Evolutionary conservation across 2,888 invertebrate genomes (phyloP).

Genomic region (Temnothorax rugatulus): DNA sequence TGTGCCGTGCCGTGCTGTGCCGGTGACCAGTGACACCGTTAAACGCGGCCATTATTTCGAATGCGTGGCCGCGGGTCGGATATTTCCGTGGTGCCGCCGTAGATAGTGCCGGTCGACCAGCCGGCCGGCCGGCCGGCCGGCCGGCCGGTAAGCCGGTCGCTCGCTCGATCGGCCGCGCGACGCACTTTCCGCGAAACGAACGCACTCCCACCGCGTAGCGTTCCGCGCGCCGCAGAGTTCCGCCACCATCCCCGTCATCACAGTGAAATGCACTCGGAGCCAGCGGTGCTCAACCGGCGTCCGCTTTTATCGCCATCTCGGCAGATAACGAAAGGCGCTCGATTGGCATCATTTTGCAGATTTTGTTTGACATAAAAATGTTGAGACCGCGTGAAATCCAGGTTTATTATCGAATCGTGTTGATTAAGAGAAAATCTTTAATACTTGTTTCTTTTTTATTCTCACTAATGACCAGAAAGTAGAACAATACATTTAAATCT

Average conservation of each 20-base stretch:
- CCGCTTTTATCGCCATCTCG: not conserved
- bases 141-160: slow-evolving; percentile 29
- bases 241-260: slow-evolving; percentile 53
- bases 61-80: slow-evolving; percentile 71
- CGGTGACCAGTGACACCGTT: slow-evolving; percentile 76
- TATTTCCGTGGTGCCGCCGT: slow-evolving; percentile 78
- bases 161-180: slow-evolving; percentile 58
- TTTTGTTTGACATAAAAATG: not conserved
- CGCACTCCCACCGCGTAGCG: slow-evolving; percentile 35
- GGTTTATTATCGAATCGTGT: not conserved
- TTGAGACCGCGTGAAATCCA: not conserved
- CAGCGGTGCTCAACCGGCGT: slow-evolving; percentile 61
- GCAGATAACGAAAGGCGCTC: not conserved
- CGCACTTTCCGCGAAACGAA: slow-evolving; percentile 51
- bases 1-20: slow-evolving; percentile 54
- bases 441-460: not conserved
- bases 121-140: slow-evolving; percentile 57
- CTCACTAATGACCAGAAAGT: not conserved
- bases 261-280: slow-evolving; percentile 65
- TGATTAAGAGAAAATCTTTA: not conserved
- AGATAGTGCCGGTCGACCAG: slow-evolving; percentile 71
- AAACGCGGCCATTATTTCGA: slow-evolving; percentile 78
- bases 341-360: not conserved
- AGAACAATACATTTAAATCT: not conserved
- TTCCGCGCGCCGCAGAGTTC: slow-evolving; percentile 55